Base-by-base conservation (phyloP, 2,888 invertebrate genomes). In the Lepidocyrtinus sp. region DNA sequence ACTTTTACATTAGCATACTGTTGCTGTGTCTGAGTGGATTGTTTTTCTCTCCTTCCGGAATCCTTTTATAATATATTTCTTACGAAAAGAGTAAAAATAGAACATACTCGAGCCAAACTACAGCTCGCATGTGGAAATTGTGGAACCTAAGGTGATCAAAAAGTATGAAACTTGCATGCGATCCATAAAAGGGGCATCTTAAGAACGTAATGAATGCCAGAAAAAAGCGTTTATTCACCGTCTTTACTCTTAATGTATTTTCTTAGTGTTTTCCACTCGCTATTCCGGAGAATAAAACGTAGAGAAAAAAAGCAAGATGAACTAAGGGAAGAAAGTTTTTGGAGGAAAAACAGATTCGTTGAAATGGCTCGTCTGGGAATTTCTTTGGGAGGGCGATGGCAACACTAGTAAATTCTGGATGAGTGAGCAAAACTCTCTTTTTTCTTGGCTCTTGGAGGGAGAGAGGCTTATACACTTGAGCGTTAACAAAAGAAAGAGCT, bases 291-390 rank as follows among this genome's bases (percentile, higher is more conserved):
- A 36, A 36, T 36, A 36, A 36, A 36, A n/a, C n/a, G n/a, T 36
- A 7, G 36, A 36, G 36, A 36, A 36, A 36, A n/a, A n/a, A 22
- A 63, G 50, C 36, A 55, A 70, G 64, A 68, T 46, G 17, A 77
- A n/a, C n/a, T n/a, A n/a, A n/a, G n/a, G n/a, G 69, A 75, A 67
- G 19, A 46, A 69, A 19, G 67, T 76, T 69, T 71, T 70, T 65
- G 64, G 21, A 77, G 65, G 45, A 75, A 71, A 75, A 76, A 80
- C 63, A 82, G 85, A 84, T 82, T 82, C 79, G 74, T 67, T 76
- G 76, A 84, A 85, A 85, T 85, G 83, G 77, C 82, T 81, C 85
- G 76, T 70, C 75, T 83, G 85, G 85, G 85, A 85, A 84, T 84
- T 61, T 78, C 67, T 69, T 69, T 21, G 7, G 19, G 3, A 55